Base-by-base conservation (phyloP, 1,140 invertebrate species). In the Drosophila repleta region DNA sequence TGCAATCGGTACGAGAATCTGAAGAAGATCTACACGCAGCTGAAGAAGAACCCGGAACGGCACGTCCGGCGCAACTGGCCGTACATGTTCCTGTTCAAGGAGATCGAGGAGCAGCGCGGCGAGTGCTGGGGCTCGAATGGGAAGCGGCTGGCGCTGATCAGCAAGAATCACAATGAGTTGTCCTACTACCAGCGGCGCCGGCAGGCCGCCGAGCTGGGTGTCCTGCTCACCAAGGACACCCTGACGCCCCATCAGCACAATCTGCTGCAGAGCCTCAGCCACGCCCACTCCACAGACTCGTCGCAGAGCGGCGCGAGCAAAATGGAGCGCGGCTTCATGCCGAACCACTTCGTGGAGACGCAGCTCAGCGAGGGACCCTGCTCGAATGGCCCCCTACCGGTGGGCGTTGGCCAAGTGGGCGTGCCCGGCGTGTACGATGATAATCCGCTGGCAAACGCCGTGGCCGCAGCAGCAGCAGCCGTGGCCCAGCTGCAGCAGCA, bases 1-100 rank as follows among this genome's bases (percentile, higher is more conserved):
- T 91, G 90, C 57, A 91, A 91, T 73, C 90, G 90, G 2, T 91
- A 91, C 60, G 90, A 91, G 74, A 91, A 91, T 37, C 76, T 91
- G 3, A 91, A 91, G 61, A 91, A 91, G 67, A 91, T 91, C 41
- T 91, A 91, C 57, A 91, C 90, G 7, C 90, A 91, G 51, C 66
- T 91, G 3, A 91, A 91, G 43, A 91, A 90, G 74, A 91, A 91
- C 65, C 90, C 90, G 5, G 90, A 91, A 20, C 76, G 85, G 1
- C 90, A 91, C 69, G 90, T 91, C 11, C 88, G 90, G 3, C 82
- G 90, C 32, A 91, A 91, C 53, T 91, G 90, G 90, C 90, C 90
- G 5, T 91, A 91, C 41, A 91, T 91, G 90, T 91, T 90, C 46
- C 76, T 91, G 6, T 91, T 91, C 66, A 90, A 90, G 56, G 90